phyloP scores from a whole-genome alignment of 2,888 invertebrate species.

The Phorcus lineatus region DNA sequence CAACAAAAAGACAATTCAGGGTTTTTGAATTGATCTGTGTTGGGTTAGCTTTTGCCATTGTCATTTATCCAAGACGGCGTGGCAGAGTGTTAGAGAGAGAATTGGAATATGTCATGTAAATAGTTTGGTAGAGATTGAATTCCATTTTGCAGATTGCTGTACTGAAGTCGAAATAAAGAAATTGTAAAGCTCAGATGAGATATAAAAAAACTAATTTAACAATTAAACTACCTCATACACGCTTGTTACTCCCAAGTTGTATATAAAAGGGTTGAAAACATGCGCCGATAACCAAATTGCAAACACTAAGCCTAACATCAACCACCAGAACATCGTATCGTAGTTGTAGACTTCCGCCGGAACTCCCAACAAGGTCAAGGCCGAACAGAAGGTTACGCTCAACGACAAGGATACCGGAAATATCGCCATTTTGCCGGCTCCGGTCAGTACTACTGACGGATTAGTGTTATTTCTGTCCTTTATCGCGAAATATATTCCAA shows the following conservation, averaged over 20 bases:
- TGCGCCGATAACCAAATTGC: constrained; percentile 48
- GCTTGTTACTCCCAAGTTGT: constrained; percentile 42
- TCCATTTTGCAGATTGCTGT: too few species aligned
- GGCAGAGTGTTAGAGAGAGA: too few species aligned
- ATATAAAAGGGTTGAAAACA: constrained; percentile 46
- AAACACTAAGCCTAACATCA: constrained; percentile 45
- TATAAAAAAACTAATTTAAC: too few species aligned
- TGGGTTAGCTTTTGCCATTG: too few species aligned
- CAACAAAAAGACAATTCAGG: too few species aligned
- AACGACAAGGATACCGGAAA: constrained; percentile 72
- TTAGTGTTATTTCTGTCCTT: constrained; percentile 78
- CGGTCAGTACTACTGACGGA: constrained; percentile 71
- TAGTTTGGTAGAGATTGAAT: too few species aligned
- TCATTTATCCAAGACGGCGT: too few species aligned
- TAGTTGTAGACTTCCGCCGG: constrained; percentile 56
- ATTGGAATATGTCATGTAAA: too few species aligned
- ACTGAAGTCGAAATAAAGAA: too few species aligned
- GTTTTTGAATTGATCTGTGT: too few species aligned
- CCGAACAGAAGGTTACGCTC: constrained; percentile 63
- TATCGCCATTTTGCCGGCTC: constrained; percentile 66
- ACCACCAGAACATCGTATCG: constrained; percentile 47
- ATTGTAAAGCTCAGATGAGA: too few species aligned
- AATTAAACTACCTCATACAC: constrained; percentile 38
- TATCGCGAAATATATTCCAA: constrained; percentile 76
- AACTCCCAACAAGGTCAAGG: constrained; percentile 50